Evolutionary conservation across 2,113 vertebrate species (phyloP).

Genomic region (Macquaria ambigua): DNA sequence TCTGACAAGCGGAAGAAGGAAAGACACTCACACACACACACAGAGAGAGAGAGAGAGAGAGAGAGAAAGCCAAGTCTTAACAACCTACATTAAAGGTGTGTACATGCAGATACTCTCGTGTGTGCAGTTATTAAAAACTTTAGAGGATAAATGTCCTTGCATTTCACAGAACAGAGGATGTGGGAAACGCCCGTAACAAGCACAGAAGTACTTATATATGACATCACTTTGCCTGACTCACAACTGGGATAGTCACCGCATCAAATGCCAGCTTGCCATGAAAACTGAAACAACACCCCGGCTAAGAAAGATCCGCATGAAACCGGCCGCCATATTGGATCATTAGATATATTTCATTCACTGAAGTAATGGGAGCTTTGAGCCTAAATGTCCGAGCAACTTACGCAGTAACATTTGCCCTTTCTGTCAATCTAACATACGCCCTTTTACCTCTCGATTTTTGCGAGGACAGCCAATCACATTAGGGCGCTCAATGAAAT

Average conservation of each 20-base stretch:
- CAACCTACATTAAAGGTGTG: not conserved
- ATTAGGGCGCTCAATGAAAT: not conserved
- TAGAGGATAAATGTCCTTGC: constrained; percentile 30
- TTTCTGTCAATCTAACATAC: constrained; percentile 60
- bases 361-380: constrained; percentile 11
- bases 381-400: constrained; percentile 71
- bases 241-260: constrained; percentile 79
- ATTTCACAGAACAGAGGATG: constrained; percentile 54
- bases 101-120: constrained; percentile 14
- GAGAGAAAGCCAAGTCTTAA: constrained; percentile 1
- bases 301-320: constrained; percentile 40
- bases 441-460: constrained; percentile 53
- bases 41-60: no score
- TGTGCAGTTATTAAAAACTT: constrained; percentile 41
- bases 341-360: not conserved
- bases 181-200: constrained; percentile 81
- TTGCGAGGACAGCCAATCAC: constrained; percentile 65
- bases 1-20: constrained; percentile 72
- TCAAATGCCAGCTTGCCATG: constrained; percentile 68
- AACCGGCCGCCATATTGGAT: constrained; percentile 78
- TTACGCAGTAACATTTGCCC: constrained; percentile 70
- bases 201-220: constrained; percentile 73
- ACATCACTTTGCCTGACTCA: constrained; percentile 83
- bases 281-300: constrained; percentile 57
- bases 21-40: constrained; percentile 25